Percentiles rank a stretch among this genome's conserved stretches.
Evolutionary conservation across 2,888 invertebrate species (phyloP).

Genomic region (Drosophila longiperda): DNA sequence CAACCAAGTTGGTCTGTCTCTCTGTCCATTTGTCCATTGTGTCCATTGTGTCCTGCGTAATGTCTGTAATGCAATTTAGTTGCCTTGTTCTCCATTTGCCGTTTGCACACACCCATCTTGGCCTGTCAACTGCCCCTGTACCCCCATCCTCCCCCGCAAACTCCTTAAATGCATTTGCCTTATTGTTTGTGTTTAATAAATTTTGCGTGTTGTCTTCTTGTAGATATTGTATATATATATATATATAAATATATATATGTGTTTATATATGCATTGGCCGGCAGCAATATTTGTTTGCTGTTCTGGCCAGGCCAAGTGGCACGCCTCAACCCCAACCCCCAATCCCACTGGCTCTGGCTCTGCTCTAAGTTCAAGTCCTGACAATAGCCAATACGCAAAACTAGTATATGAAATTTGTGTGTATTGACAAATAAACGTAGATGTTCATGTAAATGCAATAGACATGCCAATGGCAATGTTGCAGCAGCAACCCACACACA

Average conservation of each 20-base stretch:
- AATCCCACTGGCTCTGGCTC: slow-evolving; percentile 13
- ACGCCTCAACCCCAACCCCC: slow-evolving; percentile 41
- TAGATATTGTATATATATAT: slow-evolving; percentile 34
- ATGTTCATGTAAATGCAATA: slow-evolving; percentile 75
- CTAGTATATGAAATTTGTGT: slow-evolving; percentile 79
- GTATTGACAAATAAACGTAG: slow-evolving; percentile 81
- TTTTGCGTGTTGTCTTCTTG: slow-evolving; percentile 74
- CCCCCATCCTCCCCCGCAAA: neutral
- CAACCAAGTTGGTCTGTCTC: slow-evolving; percentile 24
- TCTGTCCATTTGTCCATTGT: neutral
- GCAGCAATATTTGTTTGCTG: slow-evolving; percentile 76
- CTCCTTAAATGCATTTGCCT: slow-evolving; percentile 81
- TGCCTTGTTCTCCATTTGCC: slow-evolving; percentile 70
- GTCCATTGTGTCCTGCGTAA: slow-evolving; percentile 54
- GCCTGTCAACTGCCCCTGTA: slow-evolving; percentile 21
- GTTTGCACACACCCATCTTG: slow-evolving; percentile 57
- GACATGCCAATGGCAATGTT: slow-evolving; percentile 75
- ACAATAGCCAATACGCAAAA: slow-evolving; percentile 59
- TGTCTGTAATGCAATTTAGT: slow-evolving; percentile 79
- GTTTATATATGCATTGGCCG: slow-evolving; percentile 26
- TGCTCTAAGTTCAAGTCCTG: slow-evolving; percentile 28
- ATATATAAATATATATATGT: neutral
- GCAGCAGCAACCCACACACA: slow-evolving; percentile 8
- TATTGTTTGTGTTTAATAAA: slow-evolving; percentile 82
- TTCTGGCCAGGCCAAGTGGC: slow-evolving; percentile 56